phyloP scores from a whole-genome alignment of 2,113 vertebrate species.

The Talpa occidentalis region DNA sequence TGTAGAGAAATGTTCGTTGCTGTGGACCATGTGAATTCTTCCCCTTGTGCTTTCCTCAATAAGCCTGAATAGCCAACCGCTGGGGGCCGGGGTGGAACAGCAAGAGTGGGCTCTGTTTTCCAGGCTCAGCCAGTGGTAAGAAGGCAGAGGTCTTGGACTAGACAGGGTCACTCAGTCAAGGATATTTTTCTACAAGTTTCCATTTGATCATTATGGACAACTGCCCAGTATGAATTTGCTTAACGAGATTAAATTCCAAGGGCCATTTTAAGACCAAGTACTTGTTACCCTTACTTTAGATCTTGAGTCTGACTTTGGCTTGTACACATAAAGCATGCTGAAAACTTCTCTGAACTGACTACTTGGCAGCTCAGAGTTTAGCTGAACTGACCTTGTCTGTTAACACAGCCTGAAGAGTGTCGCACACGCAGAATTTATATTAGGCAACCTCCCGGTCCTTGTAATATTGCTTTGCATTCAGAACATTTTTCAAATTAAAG shows the following conservation, averaged over 20 bases:
- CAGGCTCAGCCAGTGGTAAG: neutral
- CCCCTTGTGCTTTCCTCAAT: neutral
- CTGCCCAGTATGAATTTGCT: conserved; percentile 64
- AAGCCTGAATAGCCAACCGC: neutral
- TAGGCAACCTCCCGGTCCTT: conserved; percentile 5
- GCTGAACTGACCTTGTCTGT: conserved; percentile 47
- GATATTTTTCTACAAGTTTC: conserved; percentile 66
- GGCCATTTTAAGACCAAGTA: conserved; percentile 59
- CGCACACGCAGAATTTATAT: neutral
- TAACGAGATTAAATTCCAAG: conserved; percentile 64
- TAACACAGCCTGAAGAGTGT: neutral
- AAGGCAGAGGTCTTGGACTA: conserved; percentile 29
- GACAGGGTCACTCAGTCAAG: conserved; percentile 43
- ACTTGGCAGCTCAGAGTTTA: conserved; percentile 34
- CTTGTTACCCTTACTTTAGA: conserved; percentile 50
- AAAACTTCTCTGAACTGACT: neutral
- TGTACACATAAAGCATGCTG: neutral
- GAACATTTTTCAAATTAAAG: conserved; percentile 72
- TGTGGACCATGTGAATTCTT: neutral
- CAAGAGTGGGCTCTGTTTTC: neutral
- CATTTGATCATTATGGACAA: conserved; percentile 70
- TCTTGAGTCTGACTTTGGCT: conserved; percentile 47
- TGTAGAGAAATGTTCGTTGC: neutral
- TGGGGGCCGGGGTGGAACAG: neutral
- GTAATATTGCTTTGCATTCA: conserved; percentile 46